phyloP scores from a whole-genome alignment of 2,797 vertebrate species.

The Lophius americanus region DNA sequence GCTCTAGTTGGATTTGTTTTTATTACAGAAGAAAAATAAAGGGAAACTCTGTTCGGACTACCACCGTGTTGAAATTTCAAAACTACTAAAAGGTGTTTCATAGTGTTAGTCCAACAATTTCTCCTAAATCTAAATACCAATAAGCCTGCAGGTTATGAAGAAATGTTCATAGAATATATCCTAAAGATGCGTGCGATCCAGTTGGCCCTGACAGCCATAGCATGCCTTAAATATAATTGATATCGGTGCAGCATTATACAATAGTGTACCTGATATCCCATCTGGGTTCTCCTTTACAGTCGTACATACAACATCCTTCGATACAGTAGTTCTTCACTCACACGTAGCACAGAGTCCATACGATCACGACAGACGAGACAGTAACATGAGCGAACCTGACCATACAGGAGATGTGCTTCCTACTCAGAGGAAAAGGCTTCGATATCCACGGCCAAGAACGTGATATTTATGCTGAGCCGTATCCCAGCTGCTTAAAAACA shows the following conservation, averaged over 20 bases:
- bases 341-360: constrained; percentile 61
- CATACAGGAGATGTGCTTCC: constrained; percentile 59
- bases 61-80: constrained; percentile 47
- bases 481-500: constrained; percentile 73
- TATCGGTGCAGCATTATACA: constrained; percentile 75
- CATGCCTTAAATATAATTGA: constrained; percentile 75
- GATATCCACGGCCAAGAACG: constrained; percentile 54
- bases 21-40: background rate
- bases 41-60: constrained; percentile 34
- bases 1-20: constrained; percentile 44
- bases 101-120: constrained; percentile 63
- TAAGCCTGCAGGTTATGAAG: constrained; percentile 56
- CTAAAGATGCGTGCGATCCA: constrained; percentile 69
- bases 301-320: constrained; percentile 50
- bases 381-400: constrained; percentile 80
- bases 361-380: constrained; percentile 62
- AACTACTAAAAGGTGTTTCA: constrained; percentile 59
- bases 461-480: constrained; percentile 54
- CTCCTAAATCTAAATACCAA: constrained; percentile 42
- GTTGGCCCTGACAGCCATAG: constrained; percentile 61
- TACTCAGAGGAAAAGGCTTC: constrained; percentile 62
- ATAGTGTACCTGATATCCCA: constrained; percentile 75
- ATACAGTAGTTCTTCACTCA: constrained; percentile 58
- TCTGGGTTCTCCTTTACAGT: constrained; percentile 62
- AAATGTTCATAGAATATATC: constrained; percentile 57